Evolutionary conservation across 2,797 vertebrate genomes (phyloP).

Genomic region (Potorous gilbertii): DNA sequence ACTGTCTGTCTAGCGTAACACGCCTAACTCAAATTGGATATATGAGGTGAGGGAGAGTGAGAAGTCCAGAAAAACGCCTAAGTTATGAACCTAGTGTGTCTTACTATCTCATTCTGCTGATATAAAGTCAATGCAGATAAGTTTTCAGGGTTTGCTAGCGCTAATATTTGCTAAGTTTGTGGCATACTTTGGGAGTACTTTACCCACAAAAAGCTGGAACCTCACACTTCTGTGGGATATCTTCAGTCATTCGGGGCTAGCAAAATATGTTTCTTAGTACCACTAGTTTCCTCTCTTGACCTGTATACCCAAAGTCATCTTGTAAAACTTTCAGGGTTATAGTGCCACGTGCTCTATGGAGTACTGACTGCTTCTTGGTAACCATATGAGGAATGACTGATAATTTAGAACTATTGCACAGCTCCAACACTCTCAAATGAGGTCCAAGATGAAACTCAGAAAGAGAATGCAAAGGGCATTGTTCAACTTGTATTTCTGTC

Average conservation of each 20-base stretch:
- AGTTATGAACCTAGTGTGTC: neutral
- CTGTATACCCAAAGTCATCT: neutral
- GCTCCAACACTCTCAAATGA: neutral
- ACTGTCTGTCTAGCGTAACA: neutral
- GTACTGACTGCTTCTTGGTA: neutral
- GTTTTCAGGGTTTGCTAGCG: neutral
- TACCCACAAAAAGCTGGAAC: neutral
- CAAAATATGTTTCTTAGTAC: neutral
- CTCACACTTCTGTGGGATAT: neutral
- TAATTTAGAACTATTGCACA: neutral
- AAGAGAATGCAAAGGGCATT: neutral
- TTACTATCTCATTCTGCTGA: neutral
- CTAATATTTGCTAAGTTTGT: neutral
- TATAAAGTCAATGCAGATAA: neutral
- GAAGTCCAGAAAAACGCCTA: neutral
- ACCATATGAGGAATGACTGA: neutral
- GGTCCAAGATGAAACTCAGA: neutral
- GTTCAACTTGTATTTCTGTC: neutral
- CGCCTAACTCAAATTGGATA: neutral
- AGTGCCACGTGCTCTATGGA: neutral
- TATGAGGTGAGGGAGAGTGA: neutral
- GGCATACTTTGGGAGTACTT: neutral
- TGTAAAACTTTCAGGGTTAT: neutral
- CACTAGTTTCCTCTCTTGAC: neutral
- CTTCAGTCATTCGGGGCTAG: neutral